Conservation (phyloP, 2,113 vertebrate genomes). For the Speoplatyrhinus poulsoni region DNA sequence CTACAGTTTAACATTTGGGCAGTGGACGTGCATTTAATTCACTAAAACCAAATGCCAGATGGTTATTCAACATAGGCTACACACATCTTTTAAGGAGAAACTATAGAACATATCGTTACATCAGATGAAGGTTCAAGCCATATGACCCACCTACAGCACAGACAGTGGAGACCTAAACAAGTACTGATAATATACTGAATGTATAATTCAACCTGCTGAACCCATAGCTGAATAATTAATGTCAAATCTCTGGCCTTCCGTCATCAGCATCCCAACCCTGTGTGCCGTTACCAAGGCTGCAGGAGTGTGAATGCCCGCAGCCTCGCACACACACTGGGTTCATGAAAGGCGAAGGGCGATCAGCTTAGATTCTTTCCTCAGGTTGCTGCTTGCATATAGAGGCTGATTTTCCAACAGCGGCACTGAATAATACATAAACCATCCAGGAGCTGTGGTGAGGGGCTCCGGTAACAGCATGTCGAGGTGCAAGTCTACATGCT, state of each 20-base stretch:
- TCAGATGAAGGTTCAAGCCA: not conserved
- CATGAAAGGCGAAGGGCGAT: constrained; percentile 49
- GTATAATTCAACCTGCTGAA: constrained; percentile 70
- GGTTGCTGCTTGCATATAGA: constrained; percentile 52
- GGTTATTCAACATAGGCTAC: no score
- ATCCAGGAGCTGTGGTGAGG: constrained; percentile 69
- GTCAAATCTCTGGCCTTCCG: constrained; percentile 73
- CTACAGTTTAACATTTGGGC: no score
- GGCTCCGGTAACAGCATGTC: constrained; percentile 75
- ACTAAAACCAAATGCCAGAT: no score
- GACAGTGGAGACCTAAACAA: constrained; percentile 22
- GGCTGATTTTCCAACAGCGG: constrained; percentile 78
- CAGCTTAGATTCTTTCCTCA: constrained; percentile 47
- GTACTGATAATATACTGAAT: constrained; percentile 53
- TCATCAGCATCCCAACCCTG: constrained; percentile 61
- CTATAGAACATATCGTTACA: not conserved
- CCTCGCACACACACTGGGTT: constrained; percentile 33
- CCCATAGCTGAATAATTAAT: constrained; percentile 79
- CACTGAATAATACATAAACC: constrained; percentile 85
- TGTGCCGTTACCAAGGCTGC: constrained; percentile 34
- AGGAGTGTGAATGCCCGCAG: constrained; percentile 42
- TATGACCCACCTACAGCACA: not conserved
- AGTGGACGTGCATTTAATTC: no score
- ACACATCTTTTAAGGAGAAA: no score
- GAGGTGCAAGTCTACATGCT: constrained; percentile 54